Evolutionary conservation across 2,797 vertebrate genomes (phyloP).

Genomic region (Glossophaga mutica): DNA sequence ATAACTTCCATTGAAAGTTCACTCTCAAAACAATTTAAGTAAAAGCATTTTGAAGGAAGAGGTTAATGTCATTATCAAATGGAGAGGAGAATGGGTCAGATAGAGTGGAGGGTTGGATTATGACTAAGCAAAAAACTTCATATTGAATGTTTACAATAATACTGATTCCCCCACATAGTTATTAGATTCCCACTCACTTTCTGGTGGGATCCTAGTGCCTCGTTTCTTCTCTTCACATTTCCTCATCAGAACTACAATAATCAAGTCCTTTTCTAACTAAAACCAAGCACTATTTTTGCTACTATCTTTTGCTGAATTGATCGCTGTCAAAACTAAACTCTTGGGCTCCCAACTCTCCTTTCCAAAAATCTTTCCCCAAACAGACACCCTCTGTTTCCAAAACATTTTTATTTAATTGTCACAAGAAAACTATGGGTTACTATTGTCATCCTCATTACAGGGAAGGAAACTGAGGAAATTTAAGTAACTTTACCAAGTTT

Average conservation of each 20-base stretch:
- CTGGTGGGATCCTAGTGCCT: fast-evolving
- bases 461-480: background rate
- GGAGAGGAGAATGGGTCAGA: fast-evolving
- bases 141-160: background rate
- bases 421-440: background rate
- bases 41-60: background rate
- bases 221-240: background rate
- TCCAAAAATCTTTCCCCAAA: background rate
- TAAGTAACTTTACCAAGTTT: background rate
- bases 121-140: background rate
- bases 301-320: background rate
- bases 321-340: background rate
- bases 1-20: background rate
- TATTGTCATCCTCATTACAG: background rate
- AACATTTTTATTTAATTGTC: background rate
- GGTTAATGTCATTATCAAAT: background rate
- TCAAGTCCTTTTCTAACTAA: background rate
- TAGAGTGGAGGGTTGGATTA: fast-evolving
- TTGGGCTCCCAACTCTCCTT: background rate
- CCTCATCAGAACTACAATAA: background rate
- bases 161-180: background rate
- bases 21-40: background rate
- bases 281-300: background rate
- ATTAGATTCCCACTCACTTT: no score
- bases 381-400: fast-evolving